Evolutionary conservation across 2,113 vertebrate species (phyloP).

Genomic region (Hippocampus abdominalis): DNA sequence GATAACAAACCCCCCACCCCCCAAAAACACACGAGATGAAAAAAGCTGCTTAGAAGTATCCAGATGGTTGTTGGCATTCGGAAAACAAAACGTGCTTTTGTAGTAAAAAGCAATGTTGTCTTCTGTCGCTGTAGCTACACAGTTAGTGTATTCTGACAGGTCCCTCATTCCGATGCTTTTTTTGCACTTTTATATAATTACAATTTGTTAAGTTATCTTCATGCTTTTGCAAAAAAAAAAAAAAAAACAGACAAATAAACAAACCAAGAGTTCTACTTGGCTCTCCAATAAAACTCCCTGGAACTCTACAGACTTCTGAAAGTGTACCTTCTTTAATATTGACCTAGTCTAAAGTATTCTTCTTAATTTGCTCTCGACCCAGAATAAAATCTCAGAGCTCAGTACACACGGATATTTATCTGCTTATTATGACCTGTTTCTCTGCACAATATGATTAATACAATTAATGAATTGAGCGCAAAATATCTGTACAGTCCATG

Average conservation of each 20-base stretch:
- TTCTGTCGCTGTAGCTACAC: background rate
- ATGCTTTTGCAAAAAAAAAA: background rate
- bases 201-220: background rate
- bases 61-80: constrained; percentile 6
- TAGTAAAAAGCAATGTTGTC: background rate
- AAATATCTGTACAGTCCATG: constrained; percentile 14
- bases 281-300: background rate
- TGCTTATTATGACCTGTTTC: constrained; percentile 11
- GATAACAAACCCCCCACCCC: too few species aligned
- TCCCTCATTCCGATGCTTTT: background rate
- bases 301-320: background rate
- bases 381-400: constrained; percentile 3
- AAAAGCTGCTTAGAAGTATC: constrained; percentile 13
- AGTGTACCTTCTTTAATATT: background rate
- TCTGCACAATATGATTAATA: constrained; percentile 11
- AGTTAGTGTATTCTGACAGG: background rate
- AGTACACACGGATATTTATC: constrained; percentile 3
- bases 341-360: constrained; percentile 2
- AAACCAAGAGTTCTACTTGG: too few species aligned
- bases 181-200: background rate
- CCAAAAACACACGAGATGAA: constrained; percentile 23
- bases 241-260: too few species aligned
- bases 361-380: background rate
- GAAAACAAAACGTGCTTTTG: constrained; percentile 8
- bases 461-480: constrained; percentile 6